phyloP scores from a whole-genome alignment of 2,113 vertebrate species.

The Genyomyrus donnyi region DNA sequence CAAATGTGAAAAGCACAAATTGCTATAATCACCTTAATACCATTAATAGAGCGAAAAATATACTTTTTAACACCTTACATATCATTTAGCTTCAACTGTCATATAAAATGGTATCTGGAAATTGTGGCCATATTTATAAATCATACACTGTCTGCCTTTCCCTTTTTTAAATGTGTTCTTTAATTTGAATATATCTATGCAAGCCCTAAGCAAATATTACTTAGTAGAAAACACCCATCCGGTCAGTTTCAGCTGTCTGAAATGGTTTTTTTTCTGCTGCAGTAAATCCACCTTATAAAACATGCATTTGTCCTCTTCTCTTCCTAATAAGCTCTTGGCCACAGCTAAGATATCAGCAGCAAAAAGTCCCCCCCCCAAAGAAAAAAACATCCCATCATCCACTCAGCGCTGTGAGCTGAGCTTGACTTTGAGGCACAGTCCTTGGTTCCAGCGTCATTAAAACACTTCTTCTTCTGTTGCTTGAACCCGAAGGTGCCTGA shows the following conservation, averaged over 20 bases:
- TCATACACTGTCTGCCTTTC: not conserved
- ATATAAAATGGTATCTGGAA: not conserved
- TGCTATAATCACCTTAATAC: not conserved
- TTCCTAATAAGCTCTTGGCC: conserved; percentile 34
- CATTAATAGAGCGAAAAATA: not conserved
- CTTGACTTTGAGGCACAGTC: conserved; percentile 45
- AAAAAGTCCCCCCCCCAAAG: conserved; percentile 5
- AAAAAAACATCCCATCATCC: conserved; percentile 9
- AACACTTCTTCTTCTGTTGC: conserved; percentile 53
- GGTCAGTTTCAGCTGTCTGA: not conserved
- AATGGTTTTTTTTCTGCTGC: not conserved
- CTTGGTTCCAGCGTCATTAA: conserved; percentile 44
- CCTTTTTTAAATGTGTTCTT: not conserved
- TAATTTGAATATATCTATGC: not conserved
- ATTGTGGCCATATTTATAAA: not conserved
- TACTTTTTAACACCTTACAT: not conserved
- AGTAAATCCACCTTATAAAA: conserved; percentile 25
- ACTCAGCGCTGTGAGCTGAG: conserved; percentile 22
- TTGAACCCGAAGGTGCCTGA: conserved; percentile 61
- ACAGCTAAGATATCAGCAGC: conserved; percentile 35
- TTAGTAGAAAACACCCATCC: not conserved
- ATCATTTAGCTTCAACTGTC: not conserved
- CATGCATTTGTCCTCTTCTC: conserved; percentile 25
- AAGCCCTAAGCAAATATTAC: not conserved
- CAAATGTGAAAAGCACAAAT: not conserved